phyloP scores from a whole-genome alignment of 2,797 vertebrate genomes.

The Lophius americanus region DNA sequence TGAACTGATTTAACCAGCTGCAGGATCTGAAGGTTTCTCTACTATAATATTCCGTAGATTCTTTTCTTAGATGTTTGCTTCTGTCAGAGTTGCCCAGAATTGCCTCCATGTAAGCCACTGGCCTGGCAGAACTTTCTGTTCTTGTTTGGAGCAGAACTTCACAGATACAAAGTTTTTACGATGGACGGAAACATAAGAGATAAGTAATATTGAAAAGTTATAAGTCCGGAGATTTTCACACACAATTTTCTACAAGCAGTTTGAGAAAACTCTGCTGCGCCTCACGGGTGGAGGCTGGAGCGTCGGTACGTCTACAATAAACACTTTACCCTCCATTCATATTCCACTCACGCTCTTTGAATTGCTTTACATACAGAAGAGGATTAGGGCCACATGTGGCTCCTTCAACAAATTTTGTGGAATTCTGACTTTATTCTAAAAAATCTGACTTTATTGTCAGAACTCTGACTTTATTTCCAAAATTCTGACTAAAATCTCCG shows the following conservation, averaged over 20 bases:
- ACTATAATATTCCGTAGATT: conserved; percentile 3
- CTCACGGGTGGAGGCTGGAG: conserved; percentile 33
- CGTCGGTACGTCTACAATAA: conserved; percentile 23
- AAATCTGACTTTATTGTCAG: too few species aligned
- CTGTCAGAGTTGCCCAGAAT: conserved; percentile 25
- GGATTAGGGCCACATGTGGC: too few species aligned
- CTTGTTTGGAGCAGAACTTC: conserved; percentile 13
- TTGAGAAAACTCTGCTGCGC: conserved; percentile 11
- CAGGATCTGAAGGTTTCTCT: conserved; percentile 28
- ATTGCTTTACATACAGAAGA: too few species aligned
- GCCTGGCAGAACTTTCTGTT: conserved; percentile 14
- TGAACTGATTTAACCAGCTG: conserved; percentile 12
- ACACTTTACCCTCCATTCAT: conserved; percentile 51
- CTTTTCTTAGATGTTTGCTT: conserved; percentile 11
- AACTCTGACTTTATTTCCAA: too few species aligned
- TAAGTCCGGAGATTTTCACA: conserved; percentile 26
- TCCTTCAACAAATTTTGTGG: too few species aligned
- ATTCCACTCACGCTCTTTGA: conserved; percentile 23
- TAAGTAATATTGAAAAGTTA: conserved; percentile 33
- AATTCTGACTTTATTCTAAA: too few species aligned
- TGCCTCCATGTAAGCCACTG: conserved; percentile 28
- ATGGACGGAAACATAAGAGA: conserved; percentile 13
- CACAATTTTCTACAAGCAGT: conserved; percentile 10
- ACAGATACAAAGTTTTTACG: conserved; percentile 34
- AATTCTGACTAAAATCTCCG: too few species aligned